Evolutionary conservation across 2,113 vertebrate species (phyloP).

Genomic region (Gallinago jamesoni): DNA sequence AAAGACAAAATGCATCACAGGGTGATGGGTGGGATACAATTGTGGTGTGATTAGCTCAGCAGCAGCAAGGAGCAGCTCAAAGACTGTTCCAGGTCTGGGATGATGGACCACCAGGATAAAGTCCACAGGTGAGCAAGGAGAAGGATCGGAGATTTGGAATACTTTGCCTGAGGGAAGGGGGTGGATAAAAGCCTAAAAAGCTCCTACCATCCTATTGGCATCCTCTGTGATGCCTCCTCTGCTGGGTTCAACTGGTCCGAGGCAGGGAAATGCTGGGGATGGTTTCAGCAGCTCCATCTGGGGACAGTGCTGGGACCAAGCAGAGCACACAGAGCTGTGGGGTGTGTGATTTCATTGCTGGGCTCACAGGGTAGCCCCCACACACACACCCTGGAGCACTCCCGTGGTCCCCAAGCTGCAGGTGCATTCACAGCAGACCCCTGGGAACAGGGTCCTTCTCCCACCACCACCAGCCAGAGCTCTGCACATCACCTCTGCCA

Average conservation of each 20-base stretch:
- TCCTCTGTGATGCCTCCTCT: neutral
- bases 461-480: rapidly evolving
- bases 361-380: rapidly evolving
- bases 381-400: rapidly evolving
- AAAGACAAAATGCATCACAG: neutral
- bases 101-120: rapidly evolving
- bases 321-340: neutral
- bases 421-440: rapidly evolving
- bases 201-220: neutral
- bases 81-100: neutral
- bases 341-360: rapidly evolving
- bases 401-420: rapidly evolving
- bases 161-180: rapidly evolving
- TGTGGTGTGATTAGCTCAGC: neutral
- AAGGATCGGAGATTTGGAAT: neutral
- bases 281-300: rapidly evolving
- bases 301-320: rapidly evolving
- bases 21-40: neutral
- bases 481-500: neutral
- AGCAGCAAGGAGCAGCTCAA: neutral
- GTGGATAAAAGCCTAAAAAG: neutral
- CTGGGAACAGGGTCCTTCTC: neutral
- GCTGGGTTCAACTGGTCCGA: neutral
- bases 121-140: neutral
- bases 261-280: neutral